phyloP scores from a whole-genome alignment of 1,140 invertebrate genomes.

The Magallana ariakensis region DNA sequence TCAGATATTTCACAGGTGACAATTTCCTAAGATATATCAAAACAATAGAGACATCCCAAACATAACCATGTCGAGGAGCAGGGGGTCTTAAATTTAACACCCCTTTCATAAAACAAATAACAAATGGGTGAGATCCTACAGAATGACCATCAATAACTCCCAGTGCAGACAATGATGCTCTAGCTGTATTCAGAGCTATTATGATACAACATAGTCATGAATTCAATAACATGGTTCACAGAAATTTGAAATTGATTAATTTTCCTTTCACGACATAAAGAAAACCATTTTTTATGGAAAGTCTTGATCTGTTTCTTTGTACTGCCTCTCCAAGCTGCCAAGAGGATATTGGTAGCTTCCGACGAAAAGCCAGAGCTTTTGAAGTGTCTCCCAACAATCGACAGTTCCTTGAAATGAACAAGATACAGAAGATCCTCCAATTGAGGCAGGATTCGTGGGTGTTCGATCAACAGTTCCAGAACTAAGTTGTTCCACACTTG shows the following conservation, averaged over 20 bases:
- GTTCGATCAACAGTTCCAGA: constrained; percentile 41
- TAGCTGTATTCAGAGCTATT: constrained; percentile 53
- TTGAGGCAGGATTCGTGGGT: constrained; percentile 43
- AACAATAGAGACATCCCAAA: constrained; percentile 58
- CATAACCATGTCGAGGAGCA: constrained; percentile 40
- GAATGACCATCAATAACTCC: constrained; percentile 29
- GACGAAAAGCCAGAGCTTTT: constrained; percentile 52
- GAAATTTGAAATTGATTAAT: background rate
- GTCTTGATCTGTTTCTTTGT: constrained; percentile 51
- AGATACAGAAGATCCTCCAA: background rate
- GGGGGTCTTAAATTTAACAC: constrained; percentile 53
- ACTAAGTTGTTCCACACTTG: constrained; percentile 50
- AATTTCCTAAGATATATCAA: constrained; percentile 45
- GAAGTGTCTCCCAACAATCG: background rate
- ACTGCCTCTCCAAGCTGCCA: constrained; percentile 45
- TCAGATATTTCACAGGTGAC: constrained; percentile 22
- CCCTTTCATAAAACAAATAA: constrained; percentile 56
- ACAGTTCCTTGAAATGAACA: background rate
- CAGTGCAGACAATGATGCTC: constrained; percentile 49
- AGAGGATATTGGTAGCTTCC: constrained; percentile 42
- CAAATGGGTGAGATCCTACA: constrained; percentile 42
- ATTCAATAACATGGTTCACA: constrained; percentile 46
- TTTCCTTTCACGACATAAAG: constrained; percentile 42
- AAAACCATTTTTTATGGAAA: constrained; percentile 43
- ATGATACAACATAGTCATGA: constrained; percentile 49